A percentile compares a stretch with the other conserved stretches of the same genome.
phyloP scores from a whole-genome alignment of 1,140 invertebrate species.

The Drosophila oshimai region DNA sequence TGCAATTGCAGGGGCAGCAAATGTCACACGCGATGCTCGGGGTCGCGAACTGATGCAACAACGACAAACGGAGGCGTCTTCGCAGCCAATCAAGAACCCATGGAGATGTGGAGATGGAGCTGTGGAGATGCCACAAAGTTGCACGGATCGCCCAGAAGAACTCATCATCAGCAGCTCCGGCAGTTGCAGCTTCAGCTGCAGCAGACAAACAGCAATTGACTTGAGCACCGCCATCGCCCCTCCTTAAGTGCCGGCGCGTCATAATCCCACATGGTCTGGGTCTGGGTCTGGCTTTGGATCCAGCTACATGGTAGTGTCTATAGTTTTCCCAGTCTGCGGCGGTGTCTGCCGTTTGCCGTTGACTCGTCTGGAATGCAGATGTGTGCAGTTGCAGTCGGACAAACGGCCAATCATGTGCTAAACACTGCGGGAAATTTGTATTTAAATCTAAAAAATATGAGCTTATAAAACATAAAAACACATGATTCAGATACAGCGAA shows the following conservation, averaged over 20 bases:
- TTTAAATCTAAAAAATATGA: not conserved
- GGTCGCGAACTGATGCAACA: slow-evolving; percentile 56
- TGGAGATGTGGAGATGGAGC: slow-evolving; percentile 6
- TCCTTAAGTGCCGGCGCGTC: slow-evolving; percentile 66
- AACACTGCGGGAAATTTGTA: slow-evolving; percentile 1
- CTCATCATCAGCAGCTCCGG: slow-evolving; percentile 31
- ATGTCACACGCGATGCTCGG: slow-evolving; percentile 76
- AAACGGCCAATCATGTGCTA: slow-evolving; percentile 31
- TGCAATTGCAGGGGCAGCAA: slow-evolving; percentile 48
- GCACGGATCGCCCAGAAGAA: slow-evolving; percentile 6
- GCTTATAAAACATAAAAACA: not conserved
- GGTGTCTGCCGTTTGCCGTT: slow-evolving; percentile 43
- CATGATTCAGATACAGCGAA: no score
- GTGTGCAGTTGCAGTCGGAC: slow-evolving; percentile 42
- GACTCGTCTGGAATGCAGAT: slow-evolving; percentile 77
- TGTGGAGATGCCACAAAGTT: not conserved
- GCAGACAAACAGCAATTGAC: slow-evolving; percentile 55
- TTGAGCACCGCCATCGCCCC: slow-evolving; percentile 16
- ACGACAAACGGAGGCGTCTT: slow-evolving; percentile 54
- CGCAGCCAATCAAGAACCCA: slow-evolving; percentile 57
- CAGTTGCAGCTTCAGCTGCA: slow-evolving; percentile 11
- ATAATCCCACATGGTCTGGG: slow-evolving; percentile 77
- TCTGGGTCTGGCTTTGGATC: slow-evolving; percentile 49
- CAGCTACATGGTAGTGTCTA: slow-evolving; percentile 1
- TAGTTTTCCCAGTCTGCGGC: slow-evolving; percentile 19